A percentile compares a stretch with the other conserved stretches of the same genome.
Evolutionary conservation across 2,797 vertebrate species (phyloP).

Genomic region (Gastrophryne carolinensis): DNA sequence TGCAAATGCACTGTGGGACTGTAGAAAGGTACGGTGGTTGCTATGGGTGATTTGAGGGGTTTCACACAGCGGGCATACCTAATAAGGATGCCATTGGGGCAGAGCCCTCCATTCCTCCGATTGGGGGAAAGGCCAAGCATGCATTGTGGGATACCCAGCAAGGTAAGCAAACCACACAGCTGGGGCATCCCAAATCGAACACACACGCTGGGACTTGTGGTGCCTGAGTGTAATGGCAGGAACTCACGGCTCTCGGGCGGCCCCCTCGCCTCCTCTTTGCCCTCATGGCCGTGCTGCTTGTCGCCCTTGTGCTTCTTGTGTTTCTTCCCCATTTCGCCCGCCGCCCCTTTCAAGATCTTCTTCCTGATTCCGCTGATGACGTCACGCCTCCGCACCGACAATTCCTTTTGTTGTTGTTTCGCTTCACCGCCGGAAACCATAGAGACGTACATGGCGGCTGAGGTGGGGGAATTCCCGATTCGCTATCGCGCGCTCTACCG

Average conservation of each 20-base stretch:
- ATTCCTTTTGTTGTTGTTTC: constrained; percentile 21
- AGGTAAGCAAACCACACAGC: too few species aligned
- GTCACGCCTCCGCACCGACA: constrained; percentile 12
- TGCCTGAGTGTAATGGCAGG: neutral
- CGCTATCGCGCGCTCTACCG: neutral
- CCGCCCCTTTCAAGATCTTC: neutral
- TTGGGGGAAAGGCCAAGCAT: too few species aligned
- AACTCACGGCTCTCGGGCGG: neutral
- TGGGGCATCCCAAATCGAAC: too few species aligned
- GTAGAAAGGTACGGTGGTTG: too few species aligned
- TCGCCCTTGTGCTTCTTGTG: constrained; percentile 96
- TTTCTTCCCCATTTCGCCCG: constrained; percentile 88
- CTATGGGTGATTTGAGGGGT: too few species aligned
- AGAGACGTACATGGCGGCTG: constrained; percentile 6
- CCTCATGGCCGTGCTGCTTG: constrained; percentile 86
- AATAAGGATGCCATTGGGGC: too few species aligned
- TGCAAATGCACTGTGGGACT: too few species aligned
- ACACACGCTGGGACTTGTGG: neutral
- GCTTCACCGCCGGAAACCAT: constrained; percentile 20
- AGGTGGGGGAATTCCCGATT: neutral
- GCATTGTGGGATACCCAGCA: too few species aligned
- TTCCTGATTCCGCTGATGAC: constrained; percentile 14
- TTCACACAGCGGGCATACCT: too few species aligned
- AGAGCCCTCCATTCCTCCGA: too few species aligned
- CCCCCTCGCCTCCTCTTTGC: neutral